A percentile compares a stretch with the other conserved stretches of the same genome.
Conservation (phyloP, 2,888 invertebrate species). For the Pollenia amentaria region DNA sequence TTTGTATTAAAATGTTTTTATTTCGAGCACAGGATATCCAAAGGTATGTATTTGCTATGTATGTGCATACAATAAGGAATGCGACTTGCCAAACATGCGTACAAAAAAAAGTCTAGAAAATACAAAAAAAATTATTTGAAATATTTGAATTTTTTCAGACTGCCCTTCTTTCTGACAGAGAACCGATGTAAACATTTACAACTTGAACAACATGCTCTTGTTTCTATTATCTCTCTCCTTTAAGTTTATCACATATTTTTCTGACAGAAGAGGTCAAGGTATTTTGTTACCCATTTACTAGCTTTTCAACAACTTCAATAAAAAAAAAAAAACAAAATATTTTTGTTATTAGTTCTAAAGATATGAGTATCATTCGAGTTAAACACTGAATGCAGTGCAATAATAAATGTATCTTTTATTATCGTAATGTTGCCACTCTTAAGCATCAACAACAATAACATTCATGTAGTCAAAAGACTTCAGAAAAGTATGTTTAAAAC, state of each 20-base stretch:
- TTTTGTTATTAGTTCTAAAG: constrained; percentile 20
- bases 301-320: not conserved
- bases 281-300: not conserved
- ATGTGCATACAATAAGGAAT: not conserved
- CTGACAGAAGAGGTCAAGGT: constrained; percentile 33
- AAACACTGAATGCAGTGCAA: not conserved
- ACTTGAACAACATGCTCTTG: too few relatives aligned
- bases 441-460: not conserved
- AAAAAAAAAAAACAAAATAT: not conserved
- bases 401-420: constrained; percentile 27
- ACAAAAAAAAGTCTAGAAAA: not conserved
- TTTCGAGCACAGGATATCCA: not conserved
- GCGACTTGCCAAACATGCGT: not conserved
- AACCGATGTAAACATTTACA: not conserved
- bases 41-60: not conserved
- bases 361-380: constrained; percentile 28
- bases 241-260: not conserved
- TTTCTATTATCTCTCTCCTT: not conserved
- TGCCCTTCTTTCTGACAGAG: not conserved
- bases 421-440: not conserved
- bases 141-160: not conserved
- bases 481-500: constrained; percentile 16
- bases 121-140: not conserved
- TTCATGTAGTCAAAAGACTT: not conserved
- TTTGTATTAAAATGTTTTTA: constrained; percentile 19